Conservation (phyloP, 2,113 vertebrate genomes). For the Egretta garzetta region DNA sequence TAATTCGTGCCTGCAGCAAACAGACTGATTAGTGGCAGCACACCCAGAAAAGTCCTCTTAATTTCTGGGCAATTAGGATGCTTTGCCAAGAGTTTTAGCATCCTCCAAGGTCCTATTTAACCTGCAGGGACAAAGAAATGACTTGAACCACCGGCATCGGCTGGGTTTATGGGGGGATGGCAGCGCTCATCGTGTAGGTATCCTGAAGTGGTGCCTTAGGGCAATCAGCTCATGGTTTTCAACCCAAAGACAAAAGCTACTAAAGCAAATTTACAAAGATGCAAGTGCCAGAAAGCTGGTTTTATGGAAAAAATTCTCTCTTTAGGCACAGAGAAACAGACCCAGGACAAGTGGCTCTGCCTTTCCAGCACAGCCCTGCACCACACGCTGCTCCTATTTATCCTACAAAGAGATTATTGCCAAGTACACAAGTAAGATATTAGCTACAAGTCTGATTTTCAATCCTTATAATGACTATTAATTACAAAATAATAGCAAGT, state of each 20-base stretch:
- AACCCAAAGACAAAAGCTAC: background rate
- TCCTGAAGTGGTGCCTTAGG: background rate
- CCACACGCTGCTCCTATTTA: rapidly evolving
- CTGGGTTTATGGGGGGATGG: background rate
- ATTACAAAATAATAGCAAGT: background rate
- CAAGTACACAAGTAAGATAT: background rate
- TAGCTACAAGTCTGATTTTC: background rate
- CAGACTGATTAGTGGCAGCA: background rate
- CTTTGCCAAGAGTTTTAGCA: background rate
- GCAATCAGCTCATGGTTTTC: background rate
- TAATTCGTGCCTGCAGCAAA: background rate
- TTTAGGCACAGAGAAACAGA: background rate
- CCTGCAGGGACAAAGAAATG: background rate
- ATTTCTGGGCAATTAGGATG: background rate
- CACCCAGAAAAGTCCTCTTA: background rate
- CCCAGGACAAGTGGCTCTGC: background rate
- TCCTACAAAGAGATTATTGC: background rate
- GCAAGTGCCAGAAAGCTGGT: background rate
- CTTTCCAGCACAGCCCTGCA: background rate
- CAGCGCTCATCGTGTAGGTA: rapidly evolving
- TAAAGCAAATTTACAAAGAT: background rate
- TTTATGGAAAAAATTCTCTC: background rate
- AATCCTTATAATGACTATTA: background rate
- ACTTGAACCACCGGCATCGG: rapidly evolving
- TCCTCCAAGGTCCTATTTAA: background rate